Base-by-base conservation (phyloP, 2,797 vertebrate species). In the Paratrypauchen microcephalus region DNA sequence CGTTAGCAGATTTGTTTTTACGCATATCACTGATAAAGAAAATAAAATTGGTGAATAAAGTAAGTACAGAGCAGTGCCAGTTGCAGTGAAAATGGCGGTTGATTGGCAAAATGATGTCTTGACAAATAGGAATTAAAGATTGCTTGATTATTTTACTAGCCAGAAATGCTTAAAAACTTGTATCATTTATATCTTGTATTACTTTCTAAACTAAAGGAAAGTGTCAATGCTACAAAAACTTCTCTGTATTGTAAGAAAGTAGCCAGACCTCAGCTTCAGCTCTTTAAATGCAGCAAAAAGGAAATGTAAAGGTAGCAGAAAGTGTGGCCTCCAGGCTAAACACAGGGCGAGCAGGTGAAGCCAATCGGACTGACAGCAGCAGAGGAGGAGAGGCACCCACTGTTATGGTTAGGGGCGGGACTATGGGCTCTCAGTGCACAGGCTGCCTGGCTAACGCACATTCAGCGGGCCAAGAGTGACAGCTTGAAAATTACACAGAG, bases 221-320 rank as follows among this genome's bases (percentile, higher is more conserved):
- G 32, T 36, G 32, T 8, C 8, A 9, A 2, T 36, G 8, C 32
- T 36, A 9, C 8, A 36, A 36, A 8, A 9, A 36, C 32, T 36
- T 9, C 32, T 36, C 32, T 36, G 32, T 36, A 24, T 23, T 55
- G 54, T 55, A 23, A 50, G 47, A 50, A 50, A 50, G 19, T 19
- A 52, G 19, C 19, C 23, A 26, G 55, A 5, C 55, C 24, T 18
- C 16, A 36, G 58, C 30, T 36, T 7, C 5, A 32, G 19, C 19
- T 32, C 58, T 8, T 13, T 30, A 26, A 15, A 28, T 11, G 55
- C 24, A 16, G 3, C 23, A 5, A 32, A 59, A 32, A 32, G 28
- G 57, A 59, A 61, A 36, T 60, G 58, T 60, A 36, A 36, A 61
- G 59, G 30, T 23, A 36, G 32, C 59, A 61, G 59, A 61, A 61